Base-by-base conservation (phyloP, 2,888 invertebrate species). In the Kuschelorhynchus macadamiae region DNA sequence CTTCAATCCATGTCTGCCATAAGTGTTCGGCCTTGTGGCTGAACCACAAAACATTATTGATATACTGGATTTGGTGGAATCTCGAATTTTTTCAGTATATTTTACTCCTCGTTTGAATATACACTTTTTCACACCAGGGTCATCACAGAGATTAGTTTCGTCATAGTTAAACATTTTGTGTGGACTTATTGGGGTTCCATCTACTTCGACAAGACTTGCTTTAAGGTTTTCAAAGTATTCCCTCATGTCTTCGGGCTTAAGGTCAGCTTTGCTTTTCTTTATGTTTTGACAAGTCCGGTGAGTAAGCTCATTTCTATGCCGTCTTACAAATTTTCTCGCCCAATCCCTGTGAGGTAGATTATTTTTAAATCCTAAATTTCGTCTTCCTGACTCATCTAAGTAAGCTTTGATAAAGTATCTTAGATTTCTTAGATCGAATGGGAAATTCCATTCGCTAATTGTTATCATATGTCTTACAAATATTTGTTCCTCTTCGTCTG, bases 201-300 rank as follows among this genome's bases (percentile, higher is more conserved):
- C 25, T n/a, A 25, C 25, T 25, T 25, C 25, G 25, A 7, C 3
- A 7, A 25, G 25, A 5, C 25, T 25, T n/a, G n/a, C 25, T 25
- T 25, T 25, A 3, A 42, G 18, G 16, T 14, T 4, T 7, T 16
- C 17, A 16, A 42, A 42, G 17, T 42, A 42, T 16, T 3, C 9
- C 4, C 3, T 42, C 5, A 42, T 25, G 3, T 25, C 25, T 5
- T 25, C 25, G 3, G 25, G 7, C 25, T 25, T 5, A 5, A 25
- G 3, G 3, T 25, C 25, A 3, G 25, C 25, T 5, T 25, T 25
- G 7, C 4, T 5, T 25, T 3, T 7, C 7, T 25, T 52, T 1
- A 52, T 17, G 32, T 52, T 52, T 8, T 52, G 52, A 52, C 52
- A n/a, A n/a, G n/a, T n/a, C n/a, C n/a, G n/a, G n/a, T n/a, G n/a